A percentile compares a stretch with the other conserved stretches of the same genome.
phyloP scores from a whole-genome alignment of 2,113 vertebrate genomes.

The Gymnogyps californianus region DNA sequence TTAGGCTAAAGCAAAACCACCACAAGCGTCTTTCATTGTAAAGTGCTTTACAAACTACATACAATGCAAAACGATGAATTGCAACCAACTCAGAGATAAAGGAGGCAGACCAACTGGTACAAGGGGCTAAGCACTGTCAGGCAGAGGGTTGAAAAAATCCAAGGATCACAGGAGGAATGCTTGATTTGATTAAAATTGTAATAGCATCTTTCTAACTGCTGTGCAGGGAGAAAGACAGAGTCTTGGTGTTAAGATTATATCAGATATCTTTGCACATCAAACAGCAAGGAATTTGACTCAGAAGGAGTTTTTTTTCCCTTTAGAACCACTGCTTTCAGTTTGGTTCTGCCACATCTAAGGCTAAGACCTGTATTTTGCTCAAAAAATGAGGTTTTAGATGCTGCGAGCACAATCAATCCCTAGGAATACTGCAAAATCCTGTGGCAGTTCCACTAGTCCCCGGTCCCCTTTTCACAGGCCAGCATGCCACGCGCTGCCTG shows the following conservation, averaged over 20 bases:
- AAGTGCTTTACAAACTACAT: not conserved
- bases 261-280: not conserved
- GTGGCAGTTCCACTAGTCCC: not conserved
- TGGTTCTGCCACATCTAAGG: not conserved
- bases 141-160: not conserved
- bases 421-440: not conserved
- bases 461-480: rapidly evolving
- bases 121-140: not conserved
- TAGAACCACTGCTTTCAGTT: not conserved
- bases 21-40: not conserved
- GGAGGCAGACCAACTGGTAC: not conserved
- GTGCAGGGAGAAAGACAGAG: not conserved
- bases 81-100: not conserved
- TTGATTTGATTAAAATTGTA: not conserved
- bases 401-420: not conserved
- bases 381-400: not conserved
- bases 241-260: not conserved
- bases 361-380: not conserved
- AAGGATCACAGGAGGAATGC: not conserved
- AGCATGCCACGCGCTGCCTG: rapidly evolving
- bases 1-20: not conserved
- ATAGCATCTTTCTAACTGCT: not conserved
- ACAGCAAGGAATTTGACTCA: not conserved
- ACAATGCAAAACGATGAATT: not conserved
- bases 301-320: not conserved